These are phyloP conservation scores for Aphelenchoides fujianensis DNA, from an alignment of 1,140 invertebrate genomes.

Conservation along the genomic window DNA sequence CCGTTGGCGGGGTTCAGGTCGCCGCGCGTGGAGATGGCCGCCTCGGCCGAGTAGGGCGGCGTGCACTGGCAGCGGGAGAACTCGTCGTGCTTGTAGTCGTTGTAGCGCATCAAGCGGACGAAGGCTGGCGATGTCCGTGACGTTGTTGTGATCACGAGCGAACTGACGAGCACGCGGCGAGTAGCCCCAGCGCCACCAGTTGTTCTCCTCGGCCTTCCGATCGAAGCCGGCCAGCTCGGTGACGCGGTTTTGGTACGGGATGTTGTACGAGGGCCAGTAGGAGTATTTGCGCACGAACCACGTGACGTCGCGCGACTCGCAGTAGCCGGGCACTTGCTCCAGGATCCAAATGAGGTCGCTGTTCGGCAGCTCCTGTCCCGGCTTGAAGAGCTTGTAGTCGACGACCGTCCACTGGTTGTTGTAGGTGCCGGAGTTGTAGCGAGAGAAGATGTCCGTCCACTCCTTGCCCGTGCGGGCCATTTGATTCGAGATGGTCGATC, in stretches of 20 bases:
- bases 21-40: slow-evolving; percentile 64
- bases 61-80: slow-evolving; percentile 71
- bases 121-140: slow-evolving; percentile 68
- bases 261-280: slow-evolving; percentile 78
- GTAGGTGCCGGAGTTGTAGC: slow-evolving; percentile 76
- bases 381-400: slow-evolving; percentile 71
- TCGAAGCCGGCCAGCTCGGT: slow-evolving; percentile 67
- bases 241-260: slow-evolving; percentile 73
- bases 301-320: slow-evolving; percentile 70
- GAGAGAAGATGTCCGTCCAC: slow-evolving; percentile 70
- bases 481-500: slow-evolving; percentile 80
- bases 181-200: slow-evolving; percentile 72
- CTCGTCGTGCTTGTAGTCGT: slow-evolving; percentile 73
- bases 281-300: slow-evolving; percentile 69
- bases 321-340: slow-evolving; percentile 74
- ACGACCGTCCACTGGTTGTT: slow-evolving; percentile 84
- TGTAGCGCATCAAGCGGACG: slow-evolving; percentile 72
- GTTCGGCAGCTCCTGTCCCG: slow-evolving; percentile 64
- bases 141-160: slow-evolving; percentile 67
- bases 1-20: slow-evolving; percentile 58
- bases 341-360: slow-evolving; percentile 73
- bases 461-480: slow-evolving; percentile 71
- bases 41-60: slow-evolving; percentile 72
- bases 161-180: slow-evolving; percentile 71
- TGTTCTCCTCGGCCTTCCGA: slow-evolving; percentile 45